Percentiles rank a stretch among this genome's conserved stretches.
Evolutionary conservation across 2,113 vertebrate species (phyloP).

Genomic region (Myiopsitta monachus): DNA sequence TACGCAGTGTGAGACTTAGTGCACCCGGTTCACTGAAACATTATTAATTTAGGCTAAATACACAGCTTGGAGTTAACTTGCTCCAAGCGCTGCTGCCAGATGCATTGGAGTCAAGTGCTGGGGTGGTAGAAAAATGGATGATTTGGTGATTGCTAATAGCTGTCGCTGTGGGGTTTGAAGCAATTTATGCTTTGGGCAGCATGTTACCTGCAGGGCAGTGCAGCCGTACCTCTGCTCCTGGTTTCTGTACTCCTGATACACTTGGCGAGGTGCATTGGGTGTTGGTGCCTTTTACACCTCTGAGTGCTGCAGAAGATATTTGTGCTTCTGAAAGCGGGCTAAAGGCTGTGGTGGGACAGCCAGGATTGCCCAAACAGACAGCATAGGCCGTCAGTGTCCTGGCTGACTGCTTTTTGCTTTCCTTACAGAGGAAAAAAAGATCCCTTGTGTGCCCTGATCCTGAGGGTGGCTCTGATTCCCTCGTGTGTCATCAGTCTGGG

Average conservation of each 20-base stretch:
- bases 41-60: not conserved
- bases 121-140: not conserved
- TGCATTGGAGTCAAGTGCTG: fast-evolving
- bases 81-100: not conserved
- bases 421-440: not conserved
- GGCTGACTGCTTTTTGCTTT: not conserved
- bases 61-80: not conserved
- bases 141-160: not conserved
- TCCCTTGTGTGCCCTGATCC: not conserved
- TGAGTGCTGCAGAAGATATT: not conserved
- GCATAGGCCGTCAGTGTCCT: fast-evolving
- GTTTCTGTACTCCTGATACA: not conserved
- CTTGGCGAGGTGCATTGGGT: fast-evolving
- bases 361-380: not conserved
- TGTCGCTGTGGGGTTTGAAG: not conserved
- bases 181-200: not conserved
- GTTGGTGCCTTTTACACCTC: not conserved
- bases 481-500: not conserved
- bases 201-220: not conserved
- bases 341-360: not conserved
- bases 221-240: not conserved
- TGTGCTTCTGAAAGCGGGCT: not conserved
- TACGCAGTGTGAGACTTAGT: not conserved
- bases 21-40: fast-evolving
- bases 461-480: fast-evolving